Base-by-base conservation (phyloP, 2,797 vertebrate species). In the Trematomus bernacchii region DNA sequence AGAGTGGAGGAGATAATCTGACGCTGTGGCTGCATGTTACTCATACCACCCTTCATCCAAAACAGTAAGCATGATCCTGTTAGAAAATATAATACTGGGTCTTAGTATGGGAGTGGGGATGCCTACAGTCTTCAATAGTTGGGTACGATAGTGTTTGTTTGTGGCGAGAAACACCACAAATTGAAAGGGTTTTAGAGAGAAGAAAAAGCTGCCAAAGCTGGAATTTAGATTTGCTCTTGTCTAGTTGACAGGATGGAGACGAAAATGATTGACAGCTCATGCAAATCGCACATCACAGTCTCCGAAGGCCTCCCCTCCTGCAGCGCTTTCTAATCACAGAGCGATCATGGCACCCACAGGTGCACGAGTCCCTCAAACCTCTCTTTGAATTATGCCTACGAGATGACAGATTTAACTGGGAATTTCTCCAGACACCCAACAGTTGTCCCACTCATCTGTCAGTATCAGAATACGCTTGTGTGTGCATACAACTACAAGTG, bases 211-310 rank as follows among this genome's bases (percentile, higher is more conserved):
- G 52, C 47, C 62, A 57, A 75, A 51, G 19, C 19, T 55, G 52
- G 30, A 71, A 72, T 85, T 73, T 21, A 70, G 59, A 65, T 79
- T 73, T 68, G 67, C 86, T 77, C 76, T 23, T 79, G 73, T 79
- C 66, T 27, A 50, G 51, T 69, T 89, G 90, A 91, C 80, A 77
- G 79, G 63, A 77, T 51, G 43, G 75, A 75, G 79, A 76, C 73
- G 60, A 52, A 43, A 50, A 85, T 92, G 93, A 93, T 84, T 93
- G 92, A 91, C 93, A 86, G 85, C 66, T 83, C 82, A 87, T 91
- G 89, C 78, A 90, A 92, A 92, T 91, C 77, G 18, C 76, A 83
- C 85, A 84, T 90, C 84, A 73, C 70, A 73, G 70, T 27, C 85
- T 84, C 79, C 80, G 67, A 85, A 81, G 75, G 54, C 75, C 74